phyloP scores from a whole-genome alignment of 2,797 vertebrate species.

The Galaxias olidus region DNA sequence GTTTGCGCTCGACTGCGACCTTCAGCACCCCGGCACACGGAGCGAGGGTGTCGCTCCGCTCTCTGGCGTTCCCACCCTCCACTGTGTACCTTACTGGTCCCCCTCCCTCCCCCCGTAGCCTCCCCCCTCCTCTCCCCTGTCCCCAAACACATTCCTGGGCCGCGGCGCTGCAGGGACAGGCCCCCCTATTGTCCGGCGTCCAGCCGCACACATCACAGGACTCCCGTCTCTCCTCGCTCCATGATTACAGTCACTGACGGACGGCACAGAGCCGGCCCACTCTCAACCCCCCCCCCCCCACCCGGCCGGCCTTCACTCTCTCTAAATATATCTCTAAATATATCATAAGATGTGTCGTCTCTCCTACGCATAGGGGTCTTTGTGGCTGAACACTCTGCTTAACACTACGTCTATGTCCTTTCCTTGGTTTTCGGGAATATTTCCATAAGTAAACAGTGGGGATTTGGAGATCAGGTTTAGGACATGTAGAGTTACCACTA shows the following conservation, averaged over 20 bases:
- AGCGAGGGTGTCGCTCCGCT: conserved; percentile 26
- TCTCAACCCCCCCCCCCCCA: conserved; percentile 7
- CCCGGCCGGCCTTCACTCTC: neutral
- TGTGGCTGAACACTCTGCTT: no score
- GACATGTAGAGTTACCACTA: no score
- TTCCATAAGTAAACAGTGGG: no score
- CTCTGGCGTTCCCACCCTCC: conserved; percentile 7
- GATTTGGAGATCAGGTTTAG: no score
- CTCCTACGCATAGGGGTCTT: no score
- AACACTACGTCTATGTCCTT: no score
- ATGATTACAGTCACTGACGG: conserved; percentile 62
- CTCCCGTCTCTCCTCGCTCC: conserved; percentile 53
- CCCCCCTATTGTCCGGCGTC: conserved; percentile 59
- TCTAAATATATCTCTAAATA: neutral
- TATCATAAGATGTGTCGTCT: no score
- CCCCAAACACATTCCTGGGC: conserved; percentile 49
- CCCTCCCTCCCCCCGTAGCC: conserved; percentile 12
- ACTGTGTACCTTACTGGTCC: conserved; percentile 22
- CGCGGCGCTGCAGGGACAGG: conserved; percentile 44
- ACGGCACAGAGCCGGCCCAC: conserved; percentile 18
- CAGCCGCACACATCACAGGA: conserved; percentile 59
- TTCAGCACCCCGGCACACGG: conserved; percentile 26
- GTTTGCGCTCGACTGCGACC: conserved; percentile 39
- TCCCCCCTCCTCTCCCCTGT: conserved; percentile 1
- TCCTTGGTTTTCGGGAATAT: no score